A percentile compares a stretch with the other conserved stretches of the same genome.
Conservation (phyloP, 2,113 vertebrate species). For the Psammodynastes pulverulentus region DNA sequence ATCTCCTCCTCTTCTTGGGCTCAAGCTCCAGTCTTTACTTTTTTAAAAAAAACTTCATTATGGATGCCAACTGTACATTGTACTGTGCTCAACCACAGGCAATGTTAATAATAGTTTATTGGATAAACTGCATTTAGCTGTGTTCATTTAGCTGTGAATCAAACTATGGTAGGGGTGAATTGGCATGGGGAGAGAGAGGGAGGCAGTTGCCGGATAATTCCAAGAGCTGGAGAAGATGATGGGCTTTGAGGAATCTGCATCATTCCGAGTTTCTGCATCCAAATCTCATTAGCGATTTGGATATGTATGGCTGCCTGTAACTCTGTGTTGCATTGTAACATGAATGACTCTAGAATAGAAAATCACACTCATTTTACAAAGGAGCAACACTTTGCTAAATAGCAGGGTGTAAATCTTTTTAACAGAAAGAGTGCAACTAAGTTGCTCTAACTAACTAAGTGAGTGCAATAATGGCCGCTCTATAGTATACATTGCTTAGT, state of each 20-base stretch:
- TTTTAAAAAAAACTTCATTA: neutral
- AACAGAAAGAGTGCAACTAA: neutral
- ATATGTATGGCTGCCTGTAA: neutral
- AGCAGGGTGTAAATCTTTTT: neutral
- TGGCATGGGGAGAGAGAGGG: neutral
- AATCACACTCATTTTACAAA: neutral
- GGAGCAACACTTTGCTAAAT: neutral
- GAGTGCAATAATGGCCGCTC: neutral
- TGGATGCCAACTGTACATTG: neutral
- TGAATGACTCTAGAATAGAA: neutral
- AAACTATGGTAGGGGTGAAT: neutral
- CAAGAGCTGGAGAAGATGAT: neutral
- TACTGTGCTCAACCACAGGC: neutral
- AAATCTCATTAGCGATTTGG: neutral
- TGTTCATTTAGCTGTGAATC: neutral
- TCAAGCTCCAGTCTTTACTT: neutral
- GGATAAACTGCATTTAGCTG: neutral
- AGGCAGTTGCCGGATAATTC: neutral
- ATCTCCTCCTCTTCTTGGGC: neutral
- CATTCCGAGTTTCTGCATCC: neutral
- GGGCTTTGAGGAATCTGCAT: neutral
- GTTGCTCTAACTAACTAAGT: neutral
- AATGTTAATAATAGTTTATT: neutral
- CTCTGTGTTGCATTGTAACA: neutral
- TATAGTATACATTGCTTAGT: neutral